These are phyloP conservation scores for Drosophila paranaensis DNA, from an alignment of 2,888 invertebrate genomes.

Conservation along the genomic window DNA sequence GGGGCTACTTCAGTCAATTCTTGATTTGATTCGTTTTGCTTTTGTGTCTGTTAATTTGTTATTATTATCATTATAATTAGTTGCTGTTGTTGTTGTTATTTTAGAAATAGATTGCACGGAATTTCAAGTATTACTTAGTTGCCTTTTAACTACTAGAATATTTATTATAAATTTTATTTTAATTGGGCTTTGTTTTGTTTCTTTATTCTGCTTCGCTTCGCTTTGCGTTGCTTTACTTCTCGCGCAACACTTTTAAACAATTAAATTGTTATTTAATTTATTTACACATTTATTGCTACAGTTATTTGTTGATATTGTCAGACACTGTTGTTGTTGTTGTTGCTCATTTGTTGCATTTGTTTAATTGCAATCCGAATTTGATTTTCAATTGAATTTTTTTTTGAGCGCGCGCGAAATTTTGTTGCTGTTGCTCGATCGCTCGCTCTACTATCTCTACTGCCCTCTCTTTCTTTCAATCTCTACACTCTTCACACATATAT, in stretches of 20 bases:
- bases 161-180: constrained; percentile 57
- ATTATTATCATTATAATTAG: constrained; percentile 7
- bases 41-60: constrained; percentile 33
- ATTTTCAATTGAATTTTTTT: constrained; percentile 34
- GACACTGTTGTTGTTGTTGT: constrained; percentile 37
- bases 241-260: constrained; percentile 73
- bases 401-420: constrained; percentile 45
- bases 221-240: constrained; percentile 20
- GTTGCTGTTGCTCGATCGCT: constrained; percentile 27
- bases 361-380: constrained; percentile 31
- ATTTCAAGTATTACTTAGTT: constrained; percentile 67
- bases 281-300: constrained; percentile 63
- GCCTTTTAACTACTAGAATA: constrained; percentile 65
- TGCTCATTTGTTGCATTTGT: constrained; percentile 35
- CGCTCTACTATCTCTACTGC: neutral
- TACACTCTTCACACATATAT: constrained; percentile 17
- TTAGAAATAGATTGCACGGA: constrained; percentile 81
- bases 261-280: constrained; percentile 73
- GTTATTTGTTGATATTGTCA: constrained; percentile 47
- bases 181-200: constrained; percentile 11
- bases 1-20: constrained; percentile 44
- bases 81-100: constrained; percentile 60
- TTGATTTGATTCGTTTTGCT: constrained; percentile 16
- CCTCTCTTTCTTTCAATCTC: constrained; percentile 5
- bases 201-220: neutral